Percentiles rank a stretch among this genome's conserved stretches.
Conservation (phyloP, 2,113 vertebrate genomes). For the Ariopsis seemanni region DNA sequence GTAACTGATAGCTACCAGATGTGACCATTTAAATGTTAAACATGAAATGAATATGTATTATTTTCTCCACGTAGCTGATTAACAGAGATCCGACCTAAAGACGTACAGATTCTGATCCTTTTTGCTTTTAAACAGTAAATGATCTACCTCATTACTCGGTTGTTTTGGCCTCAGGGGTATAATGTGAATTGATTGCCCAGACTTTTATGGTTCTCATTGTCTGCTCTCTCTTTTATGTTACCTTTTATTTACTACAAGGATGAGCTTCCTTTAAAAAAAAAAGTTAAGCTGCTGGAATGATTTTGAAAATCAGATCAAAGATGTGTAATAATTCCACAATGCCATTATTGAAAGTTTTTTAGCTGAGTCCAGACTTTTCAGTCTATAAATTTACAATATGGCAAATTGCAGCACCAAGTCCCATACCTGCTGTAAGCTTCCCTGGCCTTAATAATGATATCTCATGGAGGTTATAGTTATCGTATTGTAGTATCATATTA, state of each 20-base stretch:
- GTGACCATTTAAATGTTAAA: neutral
- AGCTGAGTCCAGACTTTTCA: constrained; percentile 6
- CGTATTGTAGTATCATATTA: neutral
- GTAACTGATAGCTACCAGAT: neutral
- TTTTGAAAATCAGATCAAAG: constrained; percentile 21
- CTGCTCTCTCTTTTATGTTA: constrained; percentile 1
- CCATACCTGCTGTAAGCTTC: neutral
- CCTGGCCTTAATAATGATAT: neutral
- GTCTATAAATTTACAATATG: constrained; percentile 4
- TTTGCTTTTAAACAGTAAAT: constrained; percentile 14
- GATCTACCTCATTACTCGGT: neutral
- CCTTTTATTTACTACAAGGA: neutral
- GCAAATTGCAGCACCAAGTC: neutral
- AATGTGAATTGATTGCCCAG: neutral
- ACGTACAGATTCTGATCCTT: neutral
- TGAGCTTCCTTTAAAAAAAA: neutral
- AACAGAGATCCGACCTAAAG: constrained; percentile 1
- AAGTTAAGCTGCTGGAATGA: constrained; percentile 5
- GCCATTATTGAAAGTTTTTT: neutral
- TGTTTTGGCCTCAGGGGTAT: constrained; percentile 7
- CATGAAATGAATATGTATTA: neutral
- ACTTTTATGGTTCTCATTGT: neutral
- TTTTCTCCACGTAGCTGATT: neutral
- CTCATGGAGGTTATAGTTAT: neutral
- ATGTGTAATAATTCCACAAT: neutral